Percentiles rank a stretch among this genome's conserved stretches.
Evolutionary conservation across 2,888 invertebrate species (phyloP).

Genomic region (Clostera curtula): DNA sequence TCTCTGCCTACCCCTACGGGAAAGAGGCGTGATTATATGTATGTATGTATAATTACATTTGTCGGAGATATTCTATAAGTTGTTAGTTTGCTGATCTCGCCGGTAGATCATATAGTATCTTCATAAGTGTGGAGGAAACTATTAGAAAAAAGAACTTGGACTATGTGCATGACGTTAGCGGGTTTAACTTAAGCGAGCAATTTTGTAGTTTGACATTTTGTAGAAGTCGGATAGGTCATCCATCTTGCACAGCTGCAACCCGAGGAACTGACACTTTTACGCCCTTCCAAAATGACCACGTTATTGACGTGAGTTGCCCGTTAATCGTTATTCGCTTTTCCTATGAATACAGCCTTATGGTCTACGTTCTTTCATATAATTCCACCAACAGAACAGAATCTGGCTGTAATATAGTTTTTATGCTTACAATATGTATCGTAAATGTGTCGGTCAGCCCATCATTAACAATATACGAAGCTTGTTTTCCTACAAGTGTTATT

Average conservation of each 20-base stretch:
- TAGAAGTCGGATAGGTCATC: constrained; percentile 44
- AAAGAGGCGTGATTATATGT: too few relatives aligned
- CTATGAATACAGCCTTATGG: constrained; percentile 31
- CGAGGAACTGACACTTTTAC: constrained; percentile 44
- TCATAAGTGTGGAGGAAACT: too few relatives aligned
- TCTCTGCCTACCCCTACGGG: too few relatives aligned
- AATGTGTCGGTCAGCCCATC: constrained; percentile 50
- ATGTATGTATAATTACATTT: too few relatives aligned
- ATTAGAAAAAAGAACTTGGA: constrained; percentile 47
- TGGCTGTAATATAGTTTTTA: too few relatives aligned
- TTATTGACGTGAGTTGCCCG: constrained; percentile 31
- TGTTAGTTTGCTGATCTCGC: too few relatives aligned
- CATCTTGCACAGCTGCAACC: constrained; percentile 37
- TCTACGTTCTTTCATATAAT: too few relatives aligned
- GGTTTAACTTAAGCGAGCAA: constrained; percentile 42
- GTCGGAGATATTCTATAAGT: too few relatives aligned
- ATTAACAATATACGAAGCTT: constrained; percentile 29
- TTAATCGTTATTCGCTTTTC: constrained; percentile 29
- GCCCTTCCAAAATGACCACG: constrained; percentile 39
- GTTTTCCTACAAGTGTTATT: constrained; percentile 32
- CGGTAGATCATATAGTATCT: too few relatives aligned
- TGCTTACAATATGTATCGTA: too few relatives aligned
- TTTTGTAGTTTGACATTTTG: constrained; percentile 45
- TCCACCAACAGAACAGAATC: too few relatives aligned
- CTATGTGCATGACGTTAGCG: constrained; percentile 56